Evolutionary conservation across 2,113 vertebrate genomes (phyloP), one percentile per base, ranked within the genome.

Genomic region (Salminus brasiliensis): DNA sequence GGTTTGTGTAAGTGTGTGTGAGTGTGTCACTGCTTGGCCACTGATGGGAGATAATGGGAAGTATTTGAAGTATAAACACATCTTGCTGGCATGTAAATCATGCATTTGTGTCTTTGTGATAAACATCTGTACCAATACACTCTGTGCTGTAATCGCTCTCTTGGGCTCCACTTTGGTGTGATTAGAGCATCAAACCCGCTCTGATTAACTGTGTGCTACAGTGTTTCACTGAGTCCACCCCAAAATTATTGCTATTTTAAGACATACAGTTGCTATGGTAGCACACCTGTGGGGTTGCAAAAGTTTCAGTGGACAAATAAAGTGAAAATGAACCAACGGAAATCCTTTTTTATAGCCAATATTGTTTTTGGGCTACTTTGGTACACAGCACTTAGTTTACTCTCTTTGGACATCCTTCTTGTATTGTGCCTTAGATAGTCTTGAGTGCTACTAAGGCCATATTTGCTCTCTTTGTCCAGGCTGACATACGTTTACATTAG

Each of bases 1-100:
- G 47, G 47, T 52, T 5, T 18, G 47, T 52, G 47, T 52, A 4
- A 25, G n/a, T 55, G n/a, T 55, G 52, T 55, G 23, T 62, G 53
- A 62, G 30, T 69, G 63, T 71, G 29, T 57, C 39, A 4, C 76
- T 63, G 71, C 77, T 47, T 69, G 49, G 62, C 34, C 36, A 12
- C 45, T 45, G 66, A 67, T 81, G 59, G 71, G 52, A 62, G 52
- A 81, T 76, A 62, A 41, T 85, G 78, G 71, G 83, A 86, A 83
- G 60, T 72, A 74, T 89, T 84, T 66, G 68, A 59, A 79, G 45
- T 6, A 27, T 69, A 81, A 83, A 84, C 77, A 62, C 74, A 83
- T 65, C 62, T 41, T 32, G 74, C 57, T 72, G 41, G 25, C 13
- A 69, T 60, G 70, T 34, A 77, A 65, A 30, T 57, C 5, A 9